Evolutionary conservation across 1,140 invertebrate species (phyloP).

Genomic region (Orius insidiosus): DNA sequence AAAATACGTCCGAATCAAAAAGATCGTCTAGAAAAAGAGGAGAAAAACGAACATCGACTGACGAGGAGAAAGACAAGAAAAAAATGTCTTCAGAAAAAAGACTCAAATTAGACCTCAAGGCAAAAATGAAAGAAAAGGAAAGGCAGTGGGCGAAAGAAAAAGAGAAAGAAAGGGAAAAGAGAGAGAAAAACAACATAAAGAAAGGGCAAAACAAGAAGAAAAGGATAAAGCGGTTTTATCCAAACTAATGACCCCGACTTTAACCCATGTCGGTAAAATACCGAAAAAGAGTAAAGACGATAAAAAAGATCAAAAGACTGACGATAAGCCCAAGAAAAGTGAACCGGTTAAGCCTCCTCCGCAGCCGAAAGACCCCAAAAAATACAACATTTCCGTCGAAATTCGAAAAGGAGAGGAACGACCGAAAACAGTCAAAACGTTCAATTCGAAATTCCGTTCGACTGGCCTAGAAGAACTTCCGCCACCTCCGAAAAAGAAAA

Average conservation of each 20-base stretch:
- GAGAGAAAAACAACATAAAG: conserved; percentile 17
- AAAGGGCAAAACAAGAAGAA: conserved; percentile 34
- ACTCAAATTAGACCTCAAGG: conserved; percentile 14
- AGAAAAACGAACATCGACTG: too few relatives aligned
- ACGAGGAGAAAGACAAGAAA: too few relatives aligned
- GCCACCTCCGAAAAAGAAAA: conserved; percentile 23
- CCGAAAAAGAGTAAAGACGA: conserved; percentile 38
- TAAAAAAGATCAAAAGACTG: conserved; percentile 25
- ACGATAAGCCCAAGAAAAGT: conserved; percentile 20
- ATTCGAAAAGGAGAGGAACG: conserved; percentile 47
- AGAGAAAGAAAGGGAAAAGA: conserved; percentile 22
- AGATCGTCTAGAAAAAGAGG: conserved; percentile 14
- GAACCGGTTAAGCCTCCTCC: conserved; percentile 15
- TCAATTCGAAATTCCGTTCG: conserved; percentile 70
- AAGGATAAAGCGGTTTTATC: conserved; percentile 47
- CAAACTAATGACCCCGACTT: conserved; percentile 43
- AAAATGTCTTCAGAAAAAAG: conserved; percentile 17
- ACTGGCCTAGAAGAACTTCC: conserved; percentile 68
- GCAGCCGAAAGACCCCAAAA: conserved; percentile 34
- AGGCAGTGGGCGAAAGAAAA: conserved; percentile 27
- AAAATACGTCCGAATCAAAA: neutral
- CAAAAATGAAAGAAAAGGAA: conserved; percentile 25
- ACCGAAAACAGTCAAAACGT: conserved; percentile 74
- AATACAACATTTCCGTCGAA: conserved; percentile 63
- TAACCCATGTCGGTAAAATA: conserved; percentile 51